phyloP scores from a whole-genome alignment of 2,113 vertebrate genomes.

The Machaerirhynchus nigripectus region DNA sequence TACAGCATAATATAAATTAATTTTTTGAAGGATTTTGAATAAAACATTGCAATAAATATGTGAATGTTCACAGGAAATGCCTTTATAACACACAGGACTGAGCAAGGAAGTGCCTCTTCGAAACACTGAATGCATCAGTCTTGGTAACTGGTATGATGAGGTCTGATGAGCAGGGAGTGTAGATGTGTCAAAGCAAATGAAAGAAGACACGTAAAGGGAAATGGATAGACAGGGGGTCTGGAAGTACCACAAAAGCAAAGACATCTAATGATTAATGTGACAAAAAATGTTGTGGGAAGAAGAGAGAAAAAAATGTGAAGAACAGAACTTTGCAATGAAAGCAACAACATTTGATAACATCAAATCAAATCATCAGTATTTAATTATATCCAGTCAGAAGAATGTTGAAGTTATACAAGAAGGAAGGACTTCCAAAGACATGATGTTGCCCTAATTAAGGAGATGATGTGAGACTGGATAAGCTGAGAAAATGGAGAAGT shows the following conservation, averaged over 20 bases:
- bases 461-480: background rate
- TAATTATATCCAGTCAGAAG: background rate
- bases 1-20: background rate
- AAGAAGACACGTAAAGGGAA: background rate
- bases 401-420: background rate
- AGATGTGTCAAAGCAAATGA: background rate
- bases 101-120: background rate
- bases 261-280: background rate
- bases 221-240: background rate
- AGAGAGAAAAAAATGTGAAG: background rate
- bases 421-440: background rate
- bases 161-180: background rate
- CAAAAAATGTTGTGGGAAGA: background rate
- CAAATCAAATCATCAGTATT: background rate
- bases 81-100: background rate
- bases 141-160: background rate
- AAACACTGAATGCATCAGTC: rapidly evolving
- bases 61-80: background rate
- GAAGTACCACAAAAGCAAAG: background rate
- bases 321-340: background rate
- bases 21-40: background rate
- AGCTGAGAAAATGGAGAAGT: background rate
- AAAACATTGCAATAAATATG: background rate
- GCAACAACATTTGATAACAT: background rate
- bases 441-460: background rate